These are phyloP conservation scores for Dicaeum eximium DNA, from an alignment of 2,113 vertebrate genomes.

Conservation along the genomic window DNA sequence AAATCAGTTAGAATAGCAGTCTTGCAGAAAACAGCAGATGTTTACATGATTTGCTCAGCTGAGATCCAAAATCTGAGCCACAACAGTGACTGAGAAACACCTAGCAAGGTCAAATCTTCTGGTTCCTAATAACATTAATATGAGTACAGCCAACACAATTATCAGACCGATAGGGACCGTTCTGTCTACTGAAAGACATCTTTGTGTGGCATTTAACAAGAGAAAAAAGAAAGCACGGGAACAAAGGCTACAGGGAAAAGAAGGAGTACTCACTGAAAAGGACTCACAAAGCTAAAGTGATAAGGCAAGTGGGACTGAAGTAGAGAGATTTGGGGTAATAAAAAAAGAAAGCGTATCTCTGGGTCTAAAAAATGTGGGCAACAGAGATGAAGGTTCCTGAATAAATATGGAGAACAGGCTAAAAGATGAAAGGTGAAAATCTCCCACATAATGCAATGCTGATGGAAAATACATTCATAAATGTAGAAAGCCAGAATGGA, in stretches of 20 bases:
- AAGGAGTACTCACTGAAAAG: background rate
- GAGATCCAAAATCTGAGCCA: slow-evolving; percentile 60
- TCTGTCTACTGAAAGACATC: background rate
- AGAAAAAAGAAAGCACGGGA: background rate
- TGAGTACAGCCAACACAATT: slow-evolving; percentile 23
- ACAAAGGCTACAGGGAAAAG: background rate
- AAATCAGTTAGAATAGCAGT: slow-evolving; percentile 11
- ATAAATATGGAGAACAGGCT: background rate
- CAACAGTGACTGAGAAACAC: slow-evolving; percentile 58
- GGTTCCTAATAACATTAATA: slow-evolving; percentile 44
- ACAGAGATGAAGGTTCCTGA: background rate
- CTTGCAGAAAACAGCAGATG: slow-evolving; percentile 40
- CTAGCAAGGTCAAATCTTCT: slow-evolving; percentile 63
- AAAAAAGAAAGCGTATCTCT: background rate
- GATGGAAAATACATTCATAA: background rate
- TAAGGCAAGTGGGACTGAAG: background rate
- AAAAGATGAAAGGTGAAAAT: background rate
- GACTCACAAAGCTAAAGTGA: background rate
- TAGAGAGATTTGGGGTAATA: background rate
- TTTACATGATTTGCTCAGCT: slow-evolving; percentile 25
- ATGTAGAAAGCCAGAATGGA: background rate
- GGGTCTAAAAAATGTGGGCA: background rate
- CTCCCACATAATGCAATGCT: background rate
- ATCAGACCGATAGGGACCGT: background rate
- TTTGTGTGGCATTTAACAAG: slow-evolving; percentile 10